Evolutionary conservation across 2,797 vertebrate genomes (phyloP).

Genomic region (Saxicola maurus): DNA sequence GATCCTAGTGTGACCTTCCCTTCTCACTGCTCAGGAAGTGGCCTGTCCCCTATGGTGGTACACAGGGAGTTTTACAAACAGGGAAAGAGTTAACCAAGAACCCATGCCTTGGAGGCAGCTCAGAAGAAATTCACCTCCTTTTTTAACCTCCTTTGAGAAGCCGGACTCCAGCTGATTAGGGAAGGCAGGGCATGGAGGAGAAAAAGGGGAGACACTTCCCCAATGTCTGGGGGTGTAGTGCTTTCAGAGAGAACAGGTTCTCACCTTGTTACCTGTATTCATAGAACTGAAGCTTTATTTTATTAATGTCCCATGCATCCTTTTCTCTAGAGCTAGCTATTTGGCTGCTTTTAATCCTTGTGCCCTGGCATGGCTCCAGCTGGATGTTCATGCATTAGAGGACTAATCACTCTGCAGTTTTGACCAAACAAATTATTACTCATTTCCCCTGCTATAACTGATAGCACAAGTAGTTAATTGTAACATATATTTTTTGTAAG

Average conservation of each 20-base stretch:
- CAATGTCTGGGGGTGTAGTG: accelerated
- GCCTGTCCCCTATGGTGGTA: neutral
- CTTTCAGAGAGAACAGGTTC: neutral
- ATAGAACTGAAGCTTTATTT: neutral
- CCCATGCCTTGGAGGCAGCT: neutral
- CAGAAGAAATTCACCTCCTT: neutral
- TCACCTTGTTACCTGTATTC: neutral
- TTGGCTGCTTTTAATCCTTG: neutral
- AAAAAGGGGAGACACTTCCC: neutral
- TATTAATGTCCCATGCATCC: neutral
- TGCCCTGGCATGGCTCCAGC: neutral
- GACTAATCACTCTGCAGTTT: neutral
- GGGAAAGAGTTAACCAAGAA: neutral
- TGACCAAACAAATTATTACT: conserved; percentile 5
- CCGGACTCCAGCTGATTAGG: neutral
- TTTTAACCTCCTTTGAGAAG: neutral
- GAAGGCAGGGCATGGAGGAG: neutral
- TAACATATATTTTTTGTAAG: neutral
- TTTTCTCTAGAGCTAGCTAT: neutral
- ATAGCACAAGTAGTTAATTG: neutral
- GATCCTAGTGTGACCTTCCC: neutral
- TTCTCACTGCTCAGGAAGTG: neutral
- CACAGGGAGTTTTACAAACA: neutral
- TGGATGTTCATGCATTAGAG: neutral
- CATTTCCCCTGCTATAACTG: neutral